These are phyloP conservation scores for Copidosoma aretas DNA, from an alignment of 2,888 invertebrate genomes.

Conservation along the genomic window DNA sequence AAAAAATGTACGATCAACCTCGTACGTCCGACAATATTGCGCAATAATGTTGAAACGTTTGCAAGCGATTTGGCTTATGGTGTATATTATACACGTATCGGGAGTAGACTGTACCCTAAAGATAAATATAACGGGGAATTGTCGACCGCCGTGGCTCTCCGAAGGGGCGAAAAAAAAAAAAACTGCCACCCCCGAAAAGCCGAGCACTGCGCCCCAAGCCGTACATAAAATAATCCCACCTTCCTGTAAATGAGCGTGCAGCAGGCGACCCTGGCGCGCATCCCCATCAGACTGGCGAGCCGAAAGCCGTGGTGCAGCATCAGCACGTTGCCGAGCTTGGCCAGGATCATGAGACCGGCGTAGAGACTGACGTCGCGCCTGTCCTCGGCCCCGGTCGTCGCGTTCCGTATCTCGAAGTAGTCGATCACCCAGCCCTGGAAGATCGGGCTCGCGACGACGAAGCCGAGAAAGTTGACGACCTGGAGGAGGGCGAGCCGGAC, in stretches of 20 bases:
- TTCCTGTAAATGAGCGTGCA: slow-evolving; percentile 74
- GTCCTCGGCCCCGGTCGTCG: neutral
- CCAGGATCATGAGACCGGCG: slow-evolving; percentile 57
- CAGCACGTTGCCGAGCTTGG: slow-evolving; percentile 56
- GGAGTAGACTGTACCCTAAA: no score
- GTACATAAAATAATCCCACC: slow-evolving; percentile 64
- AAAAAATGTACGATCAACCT: no score
- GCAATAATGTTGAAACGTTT: no score
- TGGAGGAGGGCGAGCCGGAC: slow-evolving; percentile 39
- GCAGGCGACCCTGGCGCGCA: slow-evolving; percentile 72
- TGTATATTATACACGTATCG: no score
- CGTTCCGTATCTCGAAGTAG: slow-evolving; percentile 47
- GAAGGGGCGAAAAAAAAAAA: no score
- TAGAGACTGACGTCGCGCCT: slow-evolving; percentile 41
- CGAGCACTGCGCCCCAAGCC: no score
- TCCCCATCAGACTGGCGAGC: slow-evolving; percentile 65
- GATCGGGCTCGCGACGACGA: slow-evolving; percentile 46
- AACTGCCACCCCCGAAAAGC: no score
- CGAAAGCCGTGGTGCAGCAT: slow-evolving; percentile 62
- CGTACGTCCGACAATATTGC: no score
- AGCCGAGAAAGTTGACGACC: slow-evolving; percentile 34
- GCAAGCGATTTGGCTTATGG: no score
- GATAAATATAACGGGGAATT: no score
- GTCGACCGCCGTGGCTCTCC: no score
- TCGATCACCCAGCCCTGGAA: slow-evolving; percentile 51